These are phyloP conservation scores for Papilio xuthus DNA, from an alignment of 1,140 invertebrate species.

Conservation along the genomic window DNA sequence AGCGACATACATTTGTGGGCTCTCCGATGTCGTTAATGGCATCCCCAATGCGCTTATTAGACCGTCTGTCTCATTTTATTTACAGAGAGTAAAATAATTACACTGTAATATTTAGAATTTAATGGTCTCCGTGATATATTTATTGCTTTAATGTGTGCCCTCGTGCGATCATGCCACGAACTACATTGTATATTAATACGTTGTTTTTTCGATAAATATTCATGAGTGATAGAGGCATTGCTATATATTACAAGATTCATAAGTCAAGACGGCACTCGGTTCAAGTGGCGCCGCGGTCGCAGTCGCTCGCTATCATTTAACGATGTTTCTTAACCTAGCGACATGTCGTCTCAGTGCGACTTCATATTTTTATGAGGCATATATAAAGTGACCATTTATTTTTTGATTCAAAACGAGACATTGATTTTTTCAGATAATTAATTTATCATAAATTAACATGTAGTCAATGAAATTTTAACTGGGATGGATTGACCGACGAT, in stretches of 20 bases:
- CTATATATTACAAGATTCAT: conserved; percentile 75
- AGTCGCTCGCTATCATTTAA: conserved; percentile 55
- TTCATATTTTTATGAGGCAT: conserved; percentile 75
- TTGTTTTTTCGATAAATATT: conserved; percentile 77
- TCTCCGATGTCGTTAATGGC: conserved; percentile 57
- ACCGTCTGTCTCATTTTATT: conserved; percentile 64
- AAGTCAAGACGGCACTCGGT: conserved; percentile 71
- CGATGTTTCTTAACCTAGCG: conserved; percentile 59
- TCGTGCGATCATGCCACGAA: conserved; percentile 49
- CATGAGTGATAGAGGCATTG: conserved; percentile 78
- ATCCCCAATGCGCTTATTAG: conserved; percentile 71
- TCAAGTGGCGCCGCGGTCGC: conserved; percentile 56
- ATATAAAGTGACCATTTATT: no score
- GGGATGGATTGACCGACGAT: no score
- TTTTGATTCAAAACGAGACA: no score
- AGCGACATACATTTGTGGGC: conserved; percentile 51
- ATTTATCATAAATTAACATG: no score
- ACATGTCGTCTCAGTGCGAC: conserved; percentile 70
- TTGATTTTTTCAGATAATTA: no score
- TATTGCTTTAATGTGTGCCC: conserved; percentile 67
- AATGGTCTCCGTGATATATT: conserved; percentile 72
- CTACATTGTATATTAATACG: conserved; percentile 64
- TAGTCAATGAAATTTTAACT: no score
- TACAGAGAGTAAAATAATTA: conserved; percentile 75
- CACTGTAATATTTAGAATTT: conserved; percentile 62